These are phyloP conservation scores for Proales similis DNA, from an alignment of 1,140 invertebrate species.

Conservation along the genomic window DNA sequence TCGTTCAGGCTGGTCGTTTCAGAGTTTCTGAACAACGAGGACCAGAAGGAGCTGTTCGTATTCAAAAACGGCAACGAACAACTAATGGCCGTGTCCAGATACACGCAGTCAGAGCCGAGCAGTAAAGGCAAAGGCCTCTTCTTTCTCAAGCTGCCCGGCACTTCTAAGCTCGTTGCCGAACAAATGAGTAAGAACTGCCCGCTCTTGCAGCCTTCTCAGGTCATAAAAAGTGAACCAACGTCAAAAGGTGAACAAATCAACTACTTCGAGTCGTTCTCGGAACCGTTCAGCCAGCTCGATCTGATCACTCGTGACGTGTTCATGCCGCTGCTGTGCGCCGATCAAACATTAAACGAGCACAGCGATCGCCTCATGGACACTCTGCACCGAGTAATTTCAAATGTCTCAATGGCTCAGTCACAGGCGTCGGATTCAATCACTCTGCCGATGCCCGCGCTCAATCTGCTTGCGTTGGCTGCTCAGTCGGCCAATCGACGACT, in stretches of 20 bases:
- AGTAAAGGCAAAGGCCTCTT: slow-evolving; percentile 47
- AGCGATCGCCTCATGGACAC: slow-evolving; percentile 51
- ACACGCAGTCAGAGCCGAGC: slow-evolving; percentile 46
- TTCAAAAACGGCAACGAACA: slow-evolving; percentile 41
- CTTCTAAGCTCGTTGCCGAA: slow-evolving; percentile 50
- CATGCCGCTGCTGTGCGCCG: slow-evolving; percentile 49
- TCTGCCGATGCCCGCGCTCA: slow-evolving; percentile 50
- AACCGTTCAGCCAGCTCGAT: slow-evolving; percentile 44
- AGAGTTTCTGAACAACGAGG: slow-evolving; percentile 54
- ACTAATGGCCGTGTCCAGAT: too few species aligned
- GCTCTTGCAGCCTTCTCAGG: neutral
- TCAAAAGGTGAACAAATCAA: slow-evolving; percentile 47
- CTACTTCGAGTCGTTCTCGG: slow-evolving; percentile 47
- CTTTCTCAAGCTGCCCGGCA: slow-evolving; percentile 50
- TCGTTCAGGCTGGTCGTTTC: slow-evolving; percentile 48
- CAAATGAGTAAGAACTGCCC: slow-evolving; percentile 45
- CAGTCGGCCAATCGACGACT: slow-evolving; percentile 44
- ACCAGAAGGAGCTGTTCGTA: slow-evolving; percentile 48
- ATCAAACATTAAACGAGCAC: slow-evolving; percentile 40
- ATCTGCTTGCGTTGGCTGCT: slow-evolving; percentile 49
- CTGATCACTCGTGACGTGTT: slow-evolving; percentile 49
- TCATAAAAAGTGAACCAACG: neutral
- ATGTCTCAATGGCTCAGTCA: slow-evolving; percentile 48
- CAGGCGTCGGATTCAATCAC: slow-evolving; percentile 46
- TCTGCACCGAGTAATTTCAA: slow-evolving; percentile 49